Conservation (phyloP, 2,113 vertebrate genomes). For the Callocephalon fimbriatum region DNA sequence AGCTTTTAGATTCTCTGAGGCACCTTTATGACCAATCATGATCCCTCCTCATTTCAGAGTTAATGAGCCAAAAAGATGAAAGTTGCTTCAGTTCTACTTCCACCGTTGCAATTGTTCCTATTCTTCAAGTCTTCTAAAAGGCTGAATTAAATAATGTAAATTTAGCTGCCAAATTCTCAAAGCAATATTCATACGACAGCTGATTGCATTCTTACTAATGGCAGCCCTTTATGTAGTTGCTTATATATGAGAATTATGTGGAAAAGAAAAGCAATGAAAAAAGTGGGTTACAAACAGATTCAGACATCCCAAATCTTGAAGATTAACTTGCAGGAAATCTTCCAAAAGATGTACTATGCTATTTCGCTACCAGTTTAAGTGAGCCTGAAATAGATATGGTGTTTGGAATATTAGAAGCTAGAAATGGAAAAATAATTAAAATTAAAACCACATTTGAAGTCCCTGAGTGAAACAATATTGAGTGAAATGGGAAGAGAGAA, state of each 20-base stretch:
- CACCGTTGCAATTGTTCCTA: neutral
- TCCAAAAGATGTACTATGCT: neutral
- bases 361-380: neutral
- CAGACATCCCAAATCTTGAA: neutral
- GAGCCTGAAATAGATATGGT: accelerated
- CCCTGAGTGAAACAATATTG: neutral
- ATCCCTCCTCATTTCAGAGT: constrained; percentile 58
- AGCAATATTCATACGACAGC: neutral
- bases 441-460: neutral
- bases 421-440: neutral
- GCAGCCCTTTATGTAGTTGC: neutral
- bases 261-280: neutral
- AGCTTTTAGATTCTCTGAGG: constrained; percentile 35
- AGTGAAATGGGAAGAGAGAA: neutral
- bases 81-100: constrained; percentile 59
- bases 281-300: neutral
- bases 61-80: constrained; percentile 69
- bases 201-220: neutral
- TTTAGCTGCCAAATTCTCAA: neutral
- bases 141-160: constrained; percentile 38
- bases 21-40: constrained; percentile 51
- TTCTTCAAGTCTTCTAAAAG: constrained; percentile 40
- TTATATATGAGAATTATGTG: neutral
- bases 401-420: neutral
- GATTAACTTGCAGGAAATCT: neutral